Conservation (phyloP, 2,113 vertebrate genomes). For the Meriones unguiculatus region DNA sequence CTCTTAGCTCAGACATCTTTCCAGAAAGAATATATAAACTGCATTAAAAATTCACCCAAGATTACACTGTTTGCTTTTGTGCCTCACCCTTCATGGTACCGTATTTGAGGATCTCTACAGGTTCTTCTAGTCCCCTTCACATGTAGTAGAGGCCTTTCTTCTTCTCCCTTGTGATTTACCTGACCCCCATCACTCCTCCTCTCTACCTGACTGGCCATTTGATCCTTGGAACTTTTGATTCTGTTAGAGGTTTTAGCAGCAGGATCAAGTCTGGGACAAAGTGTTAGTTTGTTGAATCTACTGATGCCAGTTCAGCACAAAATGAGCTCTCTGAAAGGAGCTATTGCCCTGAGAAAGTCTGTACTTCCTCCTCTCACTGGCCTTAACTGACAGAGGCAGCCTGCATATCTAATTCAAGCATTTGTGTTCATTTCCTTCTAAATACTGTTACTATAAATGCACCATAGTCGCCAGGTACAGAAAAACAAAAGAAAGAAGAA, state of each 20-base stretch:
- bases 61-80: background rate
- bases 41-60: background rate
- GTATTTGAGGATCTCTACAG: background rate
- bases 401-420: background rate
- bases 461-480: background rate
- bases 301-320: background rate
- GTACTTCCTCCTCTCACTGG: background rate
- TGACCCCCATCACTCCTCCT: background rate
- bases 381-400: background rate
- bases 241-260: background rate
- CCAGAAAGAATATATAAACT: background rate
- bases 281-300: background rate
- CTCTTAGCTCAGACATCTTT: background rate
- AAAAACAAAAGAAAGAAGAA: background rate
- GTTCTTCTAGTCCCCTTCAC: background rate
- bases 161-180: background rate
- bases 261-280: background rate
- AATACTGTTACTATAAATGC: background rate
- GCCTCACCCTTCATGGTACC: no score
- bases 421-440: background rate
- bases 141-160: background rate
- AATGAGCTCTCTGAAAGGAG: background rate
- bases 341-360: background rate
- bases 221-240: background rate
- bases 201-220: background rate